Evolutionary conservation across 2,888 invertebrate genomes (phyloP), one percentile per base, ranked within the genome.

Genomic region (Eupithecia dodoneata): DNA sequence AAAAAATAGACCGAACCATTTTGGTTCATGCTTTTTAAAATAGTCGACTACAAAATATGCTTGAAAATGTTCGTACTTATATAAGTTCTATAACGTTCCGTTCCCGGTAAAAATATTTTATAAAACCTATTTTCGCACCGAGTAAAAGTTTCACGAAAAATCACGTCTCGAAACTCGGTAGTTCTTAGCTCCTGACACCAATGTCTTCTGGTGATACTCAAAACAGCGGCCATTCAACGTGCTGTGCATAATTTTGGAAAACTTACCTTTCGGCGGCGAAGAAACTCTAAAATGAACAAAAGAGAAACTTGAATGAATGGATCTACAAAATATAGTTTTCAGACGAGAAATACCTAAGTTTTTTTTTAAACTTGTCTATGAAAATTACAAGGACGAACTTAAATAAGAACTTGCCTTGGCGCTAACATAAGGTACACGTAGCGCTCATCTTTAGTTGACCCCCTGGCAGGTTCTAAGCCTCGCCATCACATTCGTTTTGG

Each of bases 181-280:
- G 63, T 63, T 30, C 63, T 63, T 63, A 30, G 18, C 63, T 63
- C 12, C 63, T 63, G 63, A 63, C 63, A 42, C 63, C 63, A 30
- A 63, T 63, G 63, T 63, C 63, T 63, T 63, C 30, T 63, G 30
- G 30, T n/a, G 42, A 66, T 42, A 66, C 66, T 66, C 66, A 66
- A 66, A 66, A 66, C 42, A 42, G 66, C 42, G 15, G 9, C 66
- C 6, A 42, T 7, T 66, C 42, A 41, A 66, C 66, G 66, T 66
- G 66, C 41, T 66, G 42, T 42, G 66, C 66, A 55, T 72, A 59
- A 55, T 44, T 72, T 72, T 65, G 66, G 15, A 45, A 65, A 44
- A 47, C 30, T 71, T 59, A 74, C 47, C 79, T 73, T 66, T 66
- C 42, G 42, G 7, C 15, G 66, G 63, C 30, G 12, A 63, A 63